Conservation (phyloP, 2,888 invertebrate species). For the Tachina fera region DNA sequence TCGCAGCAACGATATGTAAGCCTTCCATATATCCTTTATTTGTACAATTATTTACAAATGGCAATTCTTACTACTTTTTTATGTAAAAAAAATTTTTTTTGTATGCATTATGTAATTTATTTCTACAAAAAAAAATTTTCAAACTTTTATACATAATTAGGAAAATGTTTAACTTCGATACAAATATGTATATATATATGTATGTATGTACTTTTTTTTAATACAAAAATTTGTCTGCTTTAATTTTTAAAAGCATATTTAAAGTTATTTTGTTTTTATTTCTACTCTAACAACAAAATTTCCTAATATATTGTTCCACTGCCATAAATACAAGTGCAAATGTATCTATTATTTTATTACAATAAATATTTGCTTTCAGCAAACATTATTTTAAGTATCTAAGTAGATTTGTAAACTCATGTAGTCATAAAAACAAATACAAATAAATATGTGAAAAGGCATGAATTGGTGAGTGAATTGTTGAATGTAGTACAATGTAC, state of each 20-base stretch:
- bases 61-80: too few relatives aligned
- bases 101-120: too few relatives aligned
- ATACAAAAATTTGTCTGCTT: too few relatives aligned
- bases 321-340: slow-evolving; percentile 21
- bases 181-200: too few relatives aligned
- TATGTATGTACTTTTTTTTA: too few relatives aligned
- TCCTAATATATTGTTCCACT: slow-evolving; percentile 16
- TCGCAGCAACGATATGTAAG: too few relatives aligned
- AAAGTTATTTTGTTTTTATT: background rate
- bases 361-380: slow-evolving; percentile 50
- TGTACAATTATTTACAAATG: too few relatives aligned
- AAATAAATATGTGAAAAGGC: background rate
- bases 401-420: slow-evolving; percentile 10
- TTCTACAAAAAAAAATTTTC: too few relatives aligned
- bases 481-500: slow-evolving; percentile 5
- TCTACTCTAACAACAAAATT: background rate
- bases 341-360: slow-evolving; percentile 13
- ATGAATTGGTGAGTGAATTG: slow-evolving; percentile 20
- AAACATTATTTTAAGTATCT: slow-evolving; percentile 22
- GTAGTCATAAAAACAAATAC: slow-evolving; percentile 1
- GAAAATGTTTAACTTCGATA: too few relatives aligned
- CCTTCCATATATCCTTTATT: too few relatives aligned
- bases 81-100: too few relatives aligned
- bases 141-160: too few relatives aligned
- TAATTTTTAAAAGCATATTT: background rate